These are phyloP conservation scores for Lasioglossum vierecki DNA, from an alignment of 2,888 invertebrate species.

Conservation along the genomic window DNA sequence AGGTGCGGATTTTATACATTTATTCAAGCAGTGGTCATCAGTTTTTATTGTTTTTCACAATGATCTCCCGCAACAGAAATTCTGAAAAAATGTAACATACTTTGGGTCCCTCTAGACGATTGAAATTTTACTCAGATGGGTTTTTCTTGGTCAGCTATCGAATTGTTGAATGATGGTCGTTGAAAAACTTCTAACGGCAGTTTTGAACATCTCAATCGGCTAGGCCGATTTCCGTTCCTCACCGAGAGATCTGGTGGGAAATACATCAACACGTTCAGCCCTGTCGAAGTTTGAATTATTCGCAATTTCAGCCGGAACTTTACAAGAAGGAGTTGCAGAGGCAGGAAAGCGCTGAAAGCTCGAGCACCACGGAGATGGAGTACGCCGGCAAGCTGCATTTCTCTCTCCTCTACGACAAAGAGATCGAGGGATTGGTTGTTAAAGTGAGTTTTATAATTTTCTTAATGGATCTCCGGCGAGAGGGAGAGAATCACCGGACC, in stretches of 20 bases:
- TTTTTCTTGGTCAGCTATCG: too few relatives aligned
- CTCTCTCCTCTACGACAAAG: constrained; percentile 91
- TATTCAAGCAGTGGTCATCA: too few relatives aligned
- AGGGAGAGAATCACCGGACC: neutral
- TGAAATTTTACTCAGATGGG: too few relatives aligned
- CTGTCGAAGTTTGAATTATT: constrained; percentile 26
- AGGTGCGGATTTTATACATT: constrained; percentile 84
- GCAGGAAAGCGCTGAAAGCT: constrained; percentile 90
- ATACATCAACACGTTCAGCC: constrained; percentile 14
- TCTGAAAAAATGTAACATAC: too few relatives aligned
- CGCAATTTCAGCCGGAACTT: constrained; percentile 88
- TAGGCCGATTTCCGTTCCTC: neutral
- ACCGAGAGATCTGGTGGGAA: neutral
- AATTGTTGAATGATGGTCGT: too few relatives aligned
- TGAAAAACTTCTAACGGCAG: too few relatives aligned
- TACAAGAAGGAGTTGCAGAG: constrained; percentile 91
- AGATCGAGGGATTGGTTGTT: constrained; percentile 91
- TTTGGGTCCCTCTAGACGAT: too few relatives aligned
- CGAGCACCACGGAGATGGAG: constrained; percentile 88
- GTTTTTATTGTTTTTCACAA: too few relatives aligned
- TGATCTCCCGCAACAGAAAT: too few relatives aligned
- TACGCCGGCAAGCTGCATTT: constrained; percentile 93
- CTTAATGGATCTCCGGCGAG: neutral
- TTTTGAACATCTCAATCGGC: too few relatives aligned
- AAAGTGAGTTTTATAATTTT: constrained; percentile 86